phyloP scores from a whole-genome alignment of 2,797 vertebrate genomes.

The Sebastes trivittatus region DNA sequence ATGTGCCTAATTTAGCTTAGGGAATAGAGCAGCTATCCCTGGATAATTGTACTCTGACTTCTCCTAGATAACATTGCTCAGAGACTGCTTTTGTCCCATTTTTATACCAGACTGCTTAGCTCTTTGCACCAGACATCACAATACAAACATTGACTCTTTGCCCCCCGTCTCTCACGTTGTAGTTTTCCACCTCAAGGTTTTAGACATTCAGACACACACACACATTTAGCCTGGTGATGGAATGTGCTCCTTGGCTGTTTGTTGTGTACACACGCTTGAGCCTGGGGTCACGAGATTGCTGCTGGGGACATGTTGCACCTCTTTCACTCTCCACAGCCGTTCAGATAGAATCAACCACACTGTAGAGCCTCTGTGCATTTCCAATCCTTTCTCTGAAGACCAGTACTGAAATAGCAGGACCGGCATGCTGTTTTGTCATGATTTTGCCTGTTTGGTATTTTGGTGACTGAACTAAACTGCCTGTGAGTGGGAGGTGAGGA shows the following conservation, averaged over 20 bases:
- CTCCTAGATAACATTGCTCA: slow-evolving; percentile 25
- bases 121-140: slow-evolving; percentile 38
- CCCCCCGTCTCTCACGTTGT: slow-evolving; percentile 8
- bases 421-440: not conserved
- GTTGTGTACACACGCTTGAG: slow-evolving; percentile 72
- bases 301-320: slow-evolving; percentile 40
- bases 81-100: slow-evolving; percentile 34
- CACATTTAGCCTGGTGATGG: slow-evolving; percentile 23
- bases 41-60: slow-evolving; percentile 32
- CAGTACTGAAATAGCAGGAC: not conserved
- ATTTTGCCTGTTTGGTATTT: not conserved
- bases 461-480: not conserved
- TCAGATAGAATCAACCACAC: not conserved
- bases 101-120: slow-evolving; percentile 1
- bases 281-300: slow-evolving; percentile 53
- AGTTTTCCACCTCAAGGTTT: slow-evolving; percentile 52
- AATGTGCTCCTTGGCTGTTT: slow-evolving; percentile 65
- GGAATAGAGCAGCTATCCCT: slow-evolving; percentile 30
- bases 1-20: slow-evolving; percentile 24
- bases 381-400: not conserved
- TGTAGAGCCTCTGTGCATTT: not conserved
- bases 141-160: slow-evolving; percentile 28
- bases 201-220: slow-evolving; percentile 12
- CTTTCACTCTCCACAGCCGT: not conserved
- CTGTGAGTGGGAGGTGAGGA: not conserved